Evolutionary conservation across 2,113 vertebrate genomes (phyloP).

Genomic region (Pteropus alecto): DNA sequence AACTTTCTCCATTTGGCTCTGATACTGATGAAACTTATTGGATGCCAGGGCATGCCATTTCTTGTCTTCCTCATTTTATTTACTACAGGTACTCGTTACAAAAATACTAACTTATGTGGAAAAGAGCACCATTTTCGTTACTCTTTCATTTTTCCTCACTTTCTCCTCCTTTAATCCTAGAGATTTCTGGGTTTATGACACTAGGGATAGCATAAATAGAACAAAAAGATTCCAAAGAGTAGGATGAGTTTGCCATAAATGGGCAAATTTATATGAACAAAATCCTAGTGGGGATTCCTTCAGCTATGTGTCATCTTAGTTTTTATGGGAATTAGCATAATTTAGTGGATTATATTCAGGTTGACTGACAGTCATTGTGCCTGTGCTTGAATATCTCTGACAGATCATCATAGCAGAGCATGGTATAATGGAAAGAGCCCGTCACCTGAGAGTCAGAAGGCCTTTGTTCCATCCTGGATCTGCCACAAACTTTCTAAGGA

Average conservation of each 20-base stretch:
- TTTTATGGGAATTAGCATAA: slow-evolving; percentile 75
- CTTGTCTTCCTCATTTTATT: background rate
- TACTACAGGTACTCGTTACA: background rate
- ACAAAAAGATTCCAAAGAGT: slow-evolving; percentile 73
- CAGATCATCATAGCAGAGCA: slow-evolving; percentile 64
- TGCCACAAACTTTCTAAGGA: slow-evolving; percentile 41
- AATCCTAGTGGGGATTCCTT: slow-evolving; percentile 75
- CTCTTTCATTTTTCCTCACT: slow-evolving; percentile 32
- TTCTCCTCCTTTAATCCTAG: slow-evolving; percentile 45
- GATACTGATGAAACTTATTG: background rate
- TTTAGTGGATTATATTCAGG: slow-evolving; percentile 63
- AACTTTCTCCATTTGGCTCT: background rate
- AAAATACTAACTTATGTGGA: background rate
- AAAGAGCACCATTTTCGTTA: background rate
- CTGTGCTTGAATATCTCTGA: slow-evolving; percentile 63
- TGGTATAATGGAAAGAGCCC: slow-evolving; percentile 61
- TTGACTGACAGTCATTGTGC: slow-evolving; percentile 70
- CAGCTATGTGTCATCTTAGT: slow-evolving; percentile 49
- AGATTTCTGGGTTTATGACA: slow-evolving; percentile 42
- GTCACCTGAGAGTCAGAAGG: slow-evolving; percentile 57
- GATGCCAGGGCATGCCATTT: background rate
- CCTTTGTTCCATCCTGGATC: slow-evolving; percentile 57
- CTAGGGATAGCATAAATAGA: slow-evolving; percentile 51
- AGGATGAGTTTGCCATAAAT: slow-evolving; percentile 73
- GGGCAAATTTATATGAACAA: slow-evolving; percentile 63